phyloP scores from a whole-genome alignment of 2,797 vertebrate species.

The Linurgus olivaceus region DNA sequence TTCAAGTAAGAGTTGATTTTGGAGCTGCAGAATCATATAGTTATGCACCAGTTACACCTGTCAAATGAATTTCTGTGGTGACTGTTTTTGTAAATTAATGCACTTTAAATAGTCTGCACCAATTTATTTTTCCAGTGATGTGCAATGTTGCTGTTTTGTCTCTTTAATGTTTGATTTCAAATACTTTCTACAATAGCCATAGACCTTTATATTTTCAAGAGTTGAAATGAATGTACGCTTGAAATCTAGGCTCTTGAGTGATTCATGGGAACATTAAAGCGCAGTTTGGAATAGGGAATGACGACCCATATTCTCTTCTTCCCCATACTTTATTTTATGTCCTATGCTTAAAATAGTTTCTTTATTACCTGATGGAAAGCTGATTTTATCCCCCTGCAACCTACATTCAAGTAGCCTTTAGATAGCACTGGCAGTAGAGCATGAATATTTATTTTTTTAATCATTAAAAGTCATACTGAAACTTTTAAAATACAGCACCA shows the following conservation, averaged over 20 bases:
- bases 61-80: neutral
- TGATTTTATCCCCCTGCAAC: neutral
- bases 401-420: constrained; percentile 7
- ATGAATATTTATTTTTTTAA: constrained; percentile 59
- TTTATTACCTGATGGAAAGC: constrained; percentile 10
- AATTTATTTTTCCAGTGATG: constrained; percentile 55
- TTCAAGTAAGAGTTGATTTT: constrained; percentile 1
- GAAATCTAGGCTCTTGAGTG: constrained; percentile 39
- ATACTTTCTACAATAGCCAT: constrained; percentile 54
- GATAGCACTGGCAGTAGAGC: neutral
- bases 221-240: constrained; percentile 59
- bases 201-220: constrained; percentile 43
- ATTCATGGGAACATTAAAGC: constrained; percentile 20
- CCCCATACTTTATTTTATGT: neutral
- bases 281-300: neutral
- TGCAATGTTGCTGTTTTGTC: constrained; percentile 61
- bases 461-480: neutral
- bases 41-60: neutral
- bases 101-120: constrained; percentile 70
- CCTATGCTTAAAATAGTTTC: neutral
- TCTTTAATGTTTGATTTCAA: constrained; percentile 45
- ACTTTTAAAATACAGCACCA: constrained; percentile 33
- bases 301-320: neutral
- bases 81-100: constrained; percentile 45
- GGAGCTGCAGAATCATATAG: neutral